These are phyloP conservation scores for Papilio polytes DNA, from an alignment of 1,140 invertebrate genomes.

Conservation along the genomic window DNA sequence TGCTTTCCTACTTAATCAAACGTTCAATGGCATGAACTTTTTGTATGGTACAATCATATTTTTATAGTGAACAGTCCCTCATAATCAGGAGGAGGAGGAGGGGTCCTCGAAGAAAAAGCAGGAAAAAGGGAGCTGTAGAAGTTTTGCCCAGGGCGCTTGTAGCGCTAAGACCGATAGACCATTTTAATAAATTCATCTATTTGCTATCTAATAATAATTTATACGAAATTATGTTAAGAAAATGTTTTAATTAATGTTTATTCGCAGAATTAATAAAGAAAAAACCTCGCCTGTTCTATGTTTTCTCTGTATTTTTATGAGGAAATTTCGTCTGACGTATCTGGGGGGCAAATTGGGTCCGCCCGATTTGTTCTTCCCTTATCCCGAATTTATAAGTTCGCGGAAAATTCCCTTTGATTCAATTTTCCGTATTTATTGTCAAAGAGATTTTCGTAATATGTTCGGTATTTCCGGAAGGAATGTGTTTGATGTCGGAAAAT, in stretches of 20 bases:
- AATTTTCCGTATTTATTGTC: conserved; percentile 32
- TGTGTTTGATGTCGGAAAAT: background rate
- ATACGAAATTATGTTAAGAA: background rate
- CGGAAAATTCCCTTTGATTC: conserved; percentile 31
- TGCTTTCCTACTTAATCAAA: too few species aligned
- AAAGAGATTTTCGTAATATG: conserved; percentile 13
- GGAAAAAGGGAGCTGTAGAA: too few species aligned
- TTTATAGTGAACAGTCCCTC: too few species aligned
- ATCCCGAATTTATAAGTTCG: conserved; percentile 31
- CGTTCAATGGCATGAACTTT: too few species aligned
- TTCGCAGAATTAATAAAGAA: background rate
- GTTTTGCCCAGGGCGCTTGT: too few species aligned
- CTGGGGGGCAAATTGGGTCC: background rate
- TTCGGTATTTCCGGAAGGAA: conserved; percentile 20
- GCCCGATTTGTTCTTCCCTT: conserved; percentile 7
- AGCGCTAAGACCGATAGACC: too few species aligned
- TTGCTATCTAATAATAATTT: too few species aligned
- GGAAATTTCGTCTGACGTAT: background rate
- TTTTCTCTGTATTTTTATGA: background rate
- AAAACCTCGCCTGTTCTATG: background rate
- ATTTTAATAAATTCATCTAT: background rate
- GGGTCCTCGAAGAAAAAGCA: too few species aligned
- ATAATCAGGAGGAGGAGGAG: too few species aligned
- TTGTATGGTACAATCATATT: too few species aligned
- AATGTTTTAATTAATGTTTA: conserved; percentile 9